Base-by-base conservation (phyloP, 2,888 invertebrate species). In the Apoda limacodes region DNA sequence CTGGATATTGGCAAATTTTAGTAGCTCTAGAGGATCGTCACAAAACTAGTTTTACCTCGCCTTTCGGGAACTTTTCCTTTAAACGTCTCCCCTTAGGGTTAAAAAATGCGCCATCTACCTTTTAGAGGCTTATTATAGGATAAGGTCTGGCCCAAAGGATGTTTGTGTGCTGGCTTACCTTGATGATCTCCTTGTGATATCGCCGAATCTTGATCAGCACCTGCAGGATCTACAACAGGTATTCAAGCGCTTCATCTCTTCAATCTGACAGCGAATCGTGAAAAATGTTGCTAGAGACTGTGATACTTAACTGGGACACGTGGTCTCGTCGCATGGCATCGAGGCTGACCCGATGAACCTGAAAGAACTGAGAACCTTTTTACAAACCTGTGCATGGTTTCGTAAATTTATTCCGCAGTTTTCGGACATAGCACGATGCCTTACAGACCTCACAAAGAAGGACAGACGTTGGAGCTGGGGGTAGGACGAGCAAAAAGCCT, bases 1-100 rank as follows among this genome's bases (percentile, higher is more conserved):
- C 50, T n/a, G 63, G 64, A 1, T 68, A 64, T 32, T 61, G 56
- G 50, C 66, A 66, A 30, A n/a, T n/a, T n/a, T n/a, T n/a, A n/a
- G n/a, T n/a, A n/a, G n/a, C n/a, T 6, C 15, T 7, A 10, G 34
- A 19, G 13, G 52, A 56, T 27, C 39, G 34, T 14, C 41, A 46
- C 7, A 55, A 55, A 32, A 59, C 58, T 1, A 46, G 47, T 0
- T 58, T 59, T 26, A 40, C 50, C 2, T 50, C 53, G 1, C 52
- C 53, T 5, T 46, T 55, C 21, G 57, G 56, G 2, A 46, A 41
- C 0, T 58, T 39, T 25, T 40, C 45, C 6, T 61, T 60, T 15
- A 48, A 43, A 2, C 37, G 51, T 7, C 56, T 56, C 55, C 51
- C 52, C 1, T 55, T 60, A 22, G 55, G 55, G 1, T 25, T 56